Evolutionary conservation across 2,888 invertebrate genomes (phyloP), one percentile per base, ranked within the genome.

Genomic region (Odontomyia ornata): DNA sequence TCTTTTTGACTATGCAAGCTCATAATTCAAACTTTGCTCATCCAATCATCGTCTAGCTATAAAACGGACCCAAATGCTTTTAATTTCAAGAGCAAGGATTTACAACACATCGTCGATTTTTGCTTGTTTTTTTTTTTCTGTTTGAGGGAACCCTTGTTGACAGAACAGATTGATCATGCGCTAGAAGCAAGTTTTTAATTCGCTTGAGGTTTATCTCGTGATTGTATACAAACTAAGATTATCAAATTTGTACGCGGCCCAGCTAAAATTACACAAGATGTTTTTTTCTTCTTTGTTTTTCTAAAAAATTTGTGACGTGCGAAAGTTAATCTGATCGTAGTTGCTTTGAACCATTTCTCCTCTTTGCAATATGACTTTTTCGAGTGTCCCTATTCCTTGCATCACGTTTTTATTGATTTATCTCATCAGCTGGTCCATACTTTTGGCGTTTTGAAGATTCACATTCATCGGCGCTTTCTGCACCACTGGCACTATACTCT

Each of bases 401-500:
- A 30, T 15, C 11, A 25, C 46, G 46, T 15, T 71, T n/a, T 52
- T 36, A 71, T 71, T 71, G 71, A 52, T 71, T 71, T 21, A 71
- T 25, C 3, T 71, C 71, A 1, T 47, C 71, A 1, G 71, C 11
- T 11, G 71, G 25, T 27, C 25, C 47, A 80, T 84, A 86, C 82
- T 86, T 86, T 79, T 85, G 83, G 79, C 86, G 83, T 82, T 85
- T 88, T 30, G 77, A 78, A 47, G 71, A 67, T 78, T 85, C 85
- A 79, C 81, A 82, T 77, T 86, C 86, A 79, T 86, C 86, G n/a
- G 47, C 71, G 43, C 71, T 73, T 27, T 79, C 80, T 4, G 79
- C 81, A 77, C 85, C 85, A 67, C 84, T 85, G 79, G 84, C 85
- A 77, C 84, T 85, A 79, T 86, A 85, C 30, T 85, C 85, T 76